Conservation (phyloP, 2,113 vertebrate species). For the Capra hircus region DNA sequence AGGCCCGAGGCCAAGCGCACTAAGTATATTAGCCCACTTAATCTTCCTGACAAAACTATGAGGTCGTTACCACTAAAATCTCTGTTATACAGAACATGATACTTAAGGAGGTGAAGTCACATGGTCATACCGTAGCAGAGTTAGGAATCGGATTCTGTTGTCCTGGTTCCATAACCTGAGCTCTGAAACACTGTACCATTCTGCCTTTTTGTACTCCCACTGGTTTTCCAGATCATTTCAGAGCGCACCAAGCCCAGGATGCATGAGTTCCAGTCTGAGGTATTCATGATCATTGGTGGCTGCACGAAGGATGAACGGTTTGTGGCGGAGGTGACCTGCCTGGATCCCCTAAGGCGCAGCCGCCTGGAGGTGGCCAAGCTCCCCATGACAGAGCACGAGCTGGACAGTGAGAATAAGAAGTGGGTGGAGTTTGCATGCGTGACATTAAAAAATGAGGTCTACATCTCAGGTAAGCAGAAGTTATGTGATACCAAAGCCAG, state of each 20-base stretch:
- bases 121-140: neutral
- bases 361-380: slow-evolving; percentile 96
- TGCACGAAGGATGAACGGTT: slow-evolving; percentile 97
- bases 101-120: neutral
- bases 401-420: slow-evolving; percentile 91
- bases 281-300: slow-evolving; percentile 97
- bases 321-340: slow-evolving; percentile 94
- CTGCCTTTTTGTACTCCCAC: neutral
- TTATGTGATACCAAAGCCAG: neutral
- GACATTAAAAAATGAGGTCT: slow-evolving; percentile 96
- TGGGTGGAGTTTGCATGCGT: slow-evolving; percentile 98
- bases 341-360: slow-evolving; percentile 95
- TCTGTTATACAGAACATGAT: neutral
- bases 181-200: neutral
- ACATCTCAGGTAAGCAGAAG: slow-evolving; percentile 91
- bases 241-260: slow-evolving; percentile 95
- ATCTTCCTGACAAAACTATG: neutral
- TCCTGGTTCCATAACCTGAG: neutral
- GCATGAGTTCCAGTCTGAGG: slow-evolving; percentile 94
- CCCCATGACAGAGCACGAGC: slow-evolving; percentile 90
- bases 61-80: neutral
- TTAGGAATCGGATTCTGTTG: neutral
- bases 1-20: neutral
- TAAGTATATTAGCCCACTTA: neutral
- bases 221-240: slow-evolving; percentile 89